Evolutionary conservation across 2,113 vertebrate genomes (phyloP), one percentile per base, ranked within the genome.

Genomic region (Puffinus mauretanicus): DNA sequence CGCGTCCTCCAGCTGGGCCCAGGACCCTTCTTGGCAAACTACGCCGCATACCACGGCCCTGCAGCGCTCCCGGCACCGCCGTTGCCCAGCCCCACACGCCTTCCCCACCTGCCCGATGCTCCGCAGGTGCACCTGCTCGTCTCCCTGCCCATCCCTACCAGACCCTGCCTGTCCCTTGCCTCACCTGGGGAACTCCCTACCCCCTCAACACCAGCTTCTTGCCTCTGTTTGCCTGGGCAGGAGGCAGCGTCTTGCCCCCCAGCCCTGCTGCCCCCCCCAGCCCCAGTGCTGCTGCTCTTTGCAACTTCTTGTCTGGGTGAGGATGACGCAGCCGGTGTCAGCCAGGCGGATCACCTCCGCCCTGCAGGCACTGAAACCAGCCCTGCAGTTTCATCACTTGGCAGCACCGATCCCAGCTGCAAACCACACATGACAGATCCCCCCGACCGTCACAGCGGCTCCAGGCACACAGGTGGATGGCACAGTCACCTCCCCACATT

Each of bases 11-110:
- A 97, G 94, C 95, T 95, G 95, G 58, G 73, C 52, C 69, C 94
- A 82, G 95, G 81, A 93, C 94, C 89, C 57, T 82, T 83, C 65
- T 38, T 78, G 82, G 81, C 91, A 93, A 84, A 32, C 47, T 1
- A 5, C 1, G 1, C 67, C 0, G 3, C 7, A 0, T n/a, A 79
- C 75, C 3, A 1, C 0, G 0, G 86, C n/a, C 38, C n/a, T 0
- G 0, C 27, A 52, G 81, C 1, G 7, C 40, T 67, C 24, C 78
- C n/a, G 2, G 58, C 71, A 26, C 21, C 1, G 3, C 14, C 2
- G 1, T 7, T 24, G 15, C n/a, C 21, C 5, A 2, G 49, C 34
- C 61, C 58, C 7, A 1, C 27, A 12, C 4, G 11, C 57, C 19
- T 38, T 47, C 24, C 34, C 51, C 5, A 11, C 26, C 44, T 10